phyloP scores from a whole-genome alignment of 2,888 invertebrate species.

The Heliconius ethilla region DNA sequence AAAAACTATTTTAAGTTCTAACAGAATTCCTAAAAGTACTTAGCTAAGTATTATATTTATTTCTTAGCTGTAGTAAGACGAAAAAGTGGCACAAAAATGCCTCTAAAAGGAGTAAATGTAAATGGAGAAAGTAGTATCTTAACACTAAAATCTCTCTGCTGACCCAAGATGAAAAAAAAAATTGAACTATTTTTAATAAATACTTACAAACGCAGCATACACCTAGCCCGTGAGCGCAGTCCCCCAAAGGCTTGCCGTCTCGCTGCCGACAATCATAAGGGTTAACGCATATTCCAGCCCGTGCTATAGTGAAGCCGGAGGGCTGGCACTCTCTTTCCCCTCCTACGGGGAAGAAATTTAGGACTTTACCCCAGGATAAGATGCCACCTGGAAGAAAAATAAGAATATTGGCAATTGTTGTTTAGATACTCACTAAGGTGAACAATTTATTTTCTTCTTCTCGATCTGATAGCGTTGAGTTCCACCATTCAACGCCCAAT shows the following conservation, averaged over 20 bases:
- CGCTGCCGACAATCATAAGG: conserved; percentile 91
- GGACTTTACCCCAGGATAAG: conserved; percentile 79
- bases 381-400: conserved; percentile 55
- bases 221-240: conserved; percentile 91
- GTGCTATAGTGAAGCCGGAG: conserved; percentile 85
- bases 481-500: too few relatives aligned
- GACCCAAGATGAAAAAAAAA: not conserved
- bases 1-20: not conserved
- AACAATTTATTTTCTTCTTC: too few relatives aligned
- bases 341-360: conserved; percentile 92
- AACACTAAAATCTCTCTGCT: too few relatives aligned
- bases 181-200: not conserved
- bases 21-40: not conserved
- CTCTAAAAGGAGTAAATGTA: not conserved
- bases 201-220: conserved; percentile 93
- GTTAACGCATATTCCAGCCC: conserved; percentile 90
- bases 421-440: too few relatives aligned
- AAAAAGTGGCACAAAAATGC: too few relatives aligned
- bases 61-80: too few relatives aligned
- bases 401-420: not conserved
- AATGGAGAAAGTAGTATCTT: too few relatives aligned
- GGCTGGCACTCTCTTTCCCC: conserved; percentile 91
- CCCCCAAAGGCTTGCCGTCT: conserved; percentile 86
- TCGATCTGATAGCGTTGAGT: too few relatives aligned
- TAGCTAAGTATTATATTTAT: too few relatives aligned